These are phyloP conservation scores for Agelas oroides DNA, from an alignment of 37 sponge, comb jelly and placozoan genomes.

Conservation along the genomic window DNA sequence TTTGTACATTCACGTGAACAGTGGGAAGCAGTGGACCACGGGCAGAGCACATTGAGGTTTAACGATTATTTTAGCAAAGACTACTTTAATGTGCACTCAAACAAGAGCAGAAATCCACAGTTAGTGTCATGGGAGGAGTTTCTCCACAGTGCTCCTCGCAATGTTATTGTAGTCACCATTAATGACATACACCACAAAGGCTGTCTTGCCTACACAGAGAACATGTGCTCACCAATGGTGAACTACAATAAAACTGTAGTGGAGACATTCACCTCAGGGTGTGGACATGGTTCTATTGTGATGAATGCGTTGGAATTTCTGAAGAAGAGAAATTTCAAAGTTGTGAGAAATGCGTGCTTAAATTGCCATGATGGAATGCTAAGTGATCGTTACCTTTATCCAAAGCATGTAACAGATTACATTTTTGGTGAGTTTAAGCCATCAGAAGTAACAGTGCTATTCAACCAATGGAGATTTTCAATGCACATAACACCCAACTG, in stretches of 20 bases:
- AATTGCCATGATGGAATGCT: background rate
- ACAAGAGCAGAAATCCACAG: background rate
- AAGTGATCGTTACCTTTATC: background rate
- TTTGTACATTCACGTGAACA: background rate
- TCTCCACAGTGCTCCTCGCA: conserved; percentile 17
- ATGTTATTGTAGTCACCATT: conserved; percentile 27
- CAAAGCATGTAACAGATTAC: conserved; percentile 2
- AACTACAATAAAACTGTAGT: background rate
- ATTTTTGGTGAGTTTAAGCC: conserved; percentile 24
- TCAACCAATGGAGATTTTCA: conserved; percentile 47
- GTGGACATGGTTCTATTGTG: too few species aligned
- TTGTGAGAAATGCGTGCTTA: conserved; percentile 33
- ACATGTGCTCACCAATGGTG: background rate
- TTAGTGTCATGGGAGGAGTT: conserved; percentile 37
- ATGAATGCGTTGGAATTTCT: background rate
- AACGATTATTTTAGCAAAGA: conserved; percentile 22
- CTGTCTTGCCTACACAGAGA: background rate
- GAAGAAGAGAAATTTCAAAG: background rate
- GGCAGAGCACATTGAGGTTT: background rate
- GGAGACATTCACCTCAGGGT: background rate
- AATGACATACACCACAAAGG: background rate
- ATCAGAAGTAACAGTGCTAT: conserved; percentile 33
- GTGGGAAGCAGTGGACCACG: background rate
- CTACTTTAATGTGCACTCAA: conserved; percentile 15
- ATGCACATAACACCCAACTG: conserved; percentile 13